These are phyloP conservation scores for Metallyticus violacea DNA, from an alignment of 2,888 invertebrate species.

Conservation along the genomic window DNA sequence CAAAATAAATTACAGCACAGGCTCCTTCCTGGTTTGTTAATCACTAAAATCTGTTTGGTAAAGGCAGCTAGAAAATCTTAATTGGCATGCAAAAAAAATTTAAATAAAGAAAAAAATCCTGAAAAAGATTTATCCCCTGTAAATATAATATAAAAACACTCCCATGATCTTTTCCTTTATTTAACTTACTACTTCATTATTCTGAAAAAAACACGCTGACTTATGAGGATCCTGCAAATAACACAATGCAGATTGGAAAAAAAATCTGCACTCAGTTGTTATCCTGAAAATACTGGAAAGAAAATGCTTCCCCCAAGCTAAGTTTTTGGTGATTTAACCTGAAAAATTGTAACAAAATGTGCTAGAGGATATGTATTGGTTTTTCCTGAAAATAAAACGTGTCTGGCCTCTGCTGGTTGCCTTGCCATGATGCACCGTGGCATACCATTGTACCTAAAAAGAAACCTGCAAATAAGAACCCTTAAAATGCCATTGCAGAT, in stretches of 20 bases:
- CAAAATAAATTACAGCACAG: background rate
- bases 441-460: constrained; percentile 21
- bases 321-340: constrained; percentile 9
- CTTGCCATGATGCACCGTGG: background rate
- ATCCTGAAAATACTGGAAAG: constrained; percentile 9
- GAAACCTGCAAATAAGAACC: constrained; percentile 25
- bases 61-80: background rate
- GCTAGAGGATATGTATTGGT: background rate
- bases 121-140: constrained; percentile 9
- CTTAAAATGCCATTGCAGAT: background rate
- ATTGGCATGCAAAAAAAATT: background rate
- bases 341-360: constrained; percentile 9
- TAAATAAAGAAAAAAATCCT: constrained; percentile 16
- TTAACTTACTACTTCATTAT: background rate
- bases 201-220: background rate
- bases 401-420: constrained; percentile 20
- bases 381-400: constrained; percentile 16
- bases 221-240: background rate
- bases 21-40: background rate
- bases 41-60: background rate
- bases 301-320: constrained; percentile 11
- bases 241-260: background rate
- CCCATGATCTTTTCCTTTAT: background rate
- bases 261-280: background rate
- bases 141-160: constrained; percentile 11